Base-by-base conservation (phyloP, 2,797 vertebrate genomes). In the Columba guinea region DNA sequence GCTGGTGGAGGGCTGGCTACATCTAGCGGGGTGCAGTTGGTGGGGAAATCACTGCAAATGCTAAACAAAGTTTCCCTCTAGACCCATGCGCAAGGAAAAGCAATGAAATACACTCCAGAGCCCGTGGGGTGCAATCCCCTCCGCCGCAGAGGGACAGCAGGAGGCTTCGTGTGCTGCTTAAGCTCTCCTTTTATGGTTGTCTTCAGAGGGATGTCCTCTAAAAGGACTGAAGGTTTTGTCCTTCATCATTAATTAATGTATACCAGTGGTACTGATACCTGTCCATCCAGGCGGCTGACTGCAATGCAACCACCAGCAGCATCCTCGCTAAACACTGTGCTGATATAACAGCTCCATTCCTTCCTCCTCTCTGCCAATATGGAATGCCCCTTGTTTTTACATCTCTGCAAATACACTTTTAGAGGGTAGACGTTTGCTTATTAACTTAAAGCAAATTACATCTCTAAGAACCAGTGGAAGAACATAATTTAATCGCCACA, bases 391-490 rank as follows among this genome's bases (percentile, higher is more conserved):
- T 93, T 90, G 70, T 80, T 85, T 91, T 88, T 77, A 89, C 64
- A 77, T 51, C 75, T 91, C 75, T 37, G 73, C 70, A 90, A 90
- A 93, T 48, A 87, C 0, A 6, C 74, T 84, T 80, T 41, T 65
- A 90, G 84, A 89, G 48, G 51, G 49, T 58, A 85, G 67, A 60
- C 76, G 64, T 83, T 70, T 96, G 80, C 86, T 90, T 85, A 87
- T 94, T 93, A 84, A 84, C 62, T 87, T 56, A 53, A 65, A 83
- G 93, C 59, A 94, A 96, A 92, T 94, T 84, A 30, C 56, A 76
- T 93, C 90, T 94, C 89, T 67, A 81, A 87, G 93, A 93, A 80
- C 58, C 1, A 26, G 65, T 76, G 84, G 83, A 76, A 84, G 91
- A 85, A 75, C 24, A 3, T 85, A 59, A 95, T 94, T 94, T 92